phyloP scores from a whole-genome alignment of 2,113 vertebrate genomes.

The Scomber scombrus region DNA sequence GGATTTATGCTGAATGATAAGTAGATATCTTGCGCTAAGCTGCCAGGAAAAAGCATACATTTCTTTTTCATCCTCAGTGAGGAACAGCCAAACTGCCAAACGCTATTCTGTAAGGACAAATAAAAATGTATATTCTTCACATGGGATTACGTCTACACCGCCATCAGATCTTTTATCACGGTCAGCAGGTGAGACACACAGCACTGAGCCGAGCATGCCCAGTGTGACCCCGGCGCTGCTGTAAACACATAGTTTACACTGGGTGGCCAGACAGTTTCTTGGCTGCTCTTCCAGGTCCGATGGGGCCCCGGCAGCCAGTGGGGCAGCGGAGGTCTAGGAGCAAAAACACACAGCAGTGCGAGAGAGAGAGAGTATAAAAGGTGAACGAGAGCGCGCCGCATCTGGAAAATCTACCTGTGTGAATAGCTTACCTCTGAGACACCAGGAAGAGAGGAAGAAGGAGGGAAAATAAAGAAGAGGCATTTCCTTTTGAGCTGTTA shows the following conservation, averaged over 20 bases:
- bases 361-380: slow-evolving; percentile 66
- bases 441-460: background rate
- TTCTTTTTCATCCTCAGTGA: background rate
- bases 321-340: slow-evolving; percentile 40
- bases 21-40: slow-evolving; percentile 30
- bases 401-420: slow-evolving; percentile 63
- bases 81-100: slow-evolving; percentile 1
- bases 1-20: slow-evolving; percentile 51
- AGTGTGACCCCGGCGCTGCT: slow-evolving; percentile 67
- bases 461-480: slow-evolving; percentile 1
- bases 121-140: slow-evolving; percentile 25
- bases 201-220: slow-evolving; percentile 56
- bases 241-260: slow-evolving; percentile 82
- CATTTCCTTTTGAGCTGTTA: slow-evolving; percentile 42
- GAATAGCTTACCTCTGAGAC: slow-evolving; percentile 37
- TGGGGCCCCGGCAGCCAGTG: slow-evolving; percentile 52
- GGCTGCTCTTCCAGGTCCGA: slow-evolving; percentile 53
- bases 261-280: slow-evolving; percentile 74
- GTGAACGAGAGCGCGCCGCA: slow-evolving; percentile 35
- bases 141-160: background rate
- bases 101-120: background rate
- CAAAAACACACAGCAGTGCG: slow-evolving; percentile 59
- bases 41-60: slow-evolving; percentile 19
- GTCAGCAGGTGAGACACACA: slow-evolving; percentile 64
- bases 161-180: slow-evolving; percentile 63